Evolutionary conservation across 2,888 invertebrate species (phyloP), one percentile per base, ranked within the genome.

Genomic region (Hirtodrosophila duncani): DNA sequence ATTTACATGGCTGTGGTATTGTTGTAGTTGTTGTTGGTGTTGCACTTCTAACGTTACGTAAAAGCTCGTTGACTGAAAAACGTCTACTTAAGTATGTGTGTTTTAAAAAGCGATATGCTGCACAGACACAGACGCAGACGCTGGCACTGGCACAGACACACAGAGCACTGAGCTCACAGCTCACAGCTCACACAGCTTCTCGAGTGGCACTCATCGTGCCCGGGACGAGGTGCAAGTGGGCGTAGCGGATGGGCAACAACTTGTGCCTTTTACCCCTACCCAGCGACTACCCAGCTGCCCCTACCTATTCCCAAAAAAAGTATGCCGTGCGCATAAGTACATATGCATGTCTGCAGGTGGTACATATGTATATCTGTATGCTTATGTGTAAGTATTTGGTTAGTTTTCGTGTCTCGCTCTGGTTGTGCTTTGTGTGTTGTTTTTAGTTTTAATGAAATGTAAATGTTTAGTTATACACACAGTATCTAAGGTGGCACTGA

Each of bases 381-480:
- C 20, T 46, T 13, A 24, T 56, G 39, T 24, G 23, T 20, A 34
- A 36, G 58, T 53, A 74, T 74, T 74, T 78, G 70, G 63, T 74
- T 74, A 69, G 72, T 68, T 72, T 61, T 63, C 64, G 69, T 56
- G 61, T 53, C 64, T 45, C 59, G 49, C 58, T 67, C 63, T 68
- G 52, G 67, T 74, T 74, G 49, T 69, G 77, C 77, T 72, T 72
- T 69, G 62, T 69, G 52, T 72, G 72, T 72, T 72, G 72, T 74
- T 74, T 72, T 74, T 78, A 78, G 72, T 74, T 74, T 74, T 74
- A 74, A 74, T 74, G 72, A 74, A 78, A 74, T 74, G 72, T 74
- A 74, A 74, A 74, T 74, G 78, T 74, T 74, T 74, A 74, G 72
- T 70, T 67, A 78, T 61, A 78, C 58, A 62, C 62, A 70, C 70